Evolutionary conservation across 2,113 vertebrate genomes (phyloP).

Genomic region (Oncorhynchus nerka): DNA sequence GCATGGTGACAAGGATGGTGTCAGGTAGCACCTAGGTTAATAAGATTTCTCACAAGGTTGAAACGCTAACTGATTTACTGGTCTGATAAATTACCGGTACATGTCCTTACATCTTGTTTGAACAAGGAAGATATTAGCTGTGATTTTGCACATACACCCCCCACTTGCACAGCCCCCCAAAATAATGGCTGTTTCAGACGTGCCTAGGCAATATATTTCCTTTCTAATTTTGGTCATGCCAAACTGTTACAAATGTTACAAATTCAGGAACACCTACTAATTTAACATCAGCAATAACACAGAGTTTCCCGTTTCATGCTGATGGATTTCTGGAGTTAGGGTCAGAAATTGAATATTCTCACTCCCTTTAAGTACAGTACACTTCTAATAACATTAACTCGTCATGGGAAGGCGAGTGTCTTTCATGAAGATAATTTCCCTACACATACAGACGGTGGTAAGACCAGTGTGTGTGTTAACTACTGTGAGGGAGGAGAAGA

Average conservation of each 20-base stretch:
- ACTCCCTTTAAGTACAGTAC: slow-evolving; percentile 11
- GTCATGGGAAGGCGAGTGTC: slow-evolving; percentile 13
- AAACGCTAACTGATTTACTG: slow-evolving; percentile 31
- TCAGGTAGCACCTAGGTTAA: slow-evolving; percentile 50
- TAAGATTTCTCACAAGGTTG: slow-evolving; percentile 45
- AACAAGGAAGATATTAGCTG: slow-evolving; percentile 41
- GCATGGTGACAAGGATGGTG: slow-evolving; percentile 30
- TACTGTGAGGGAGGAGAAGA: slow-evolving; percentile 1
- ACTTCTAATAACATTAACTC: slow-evolving; percentile 32
- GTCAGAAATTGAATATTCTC: neutral
- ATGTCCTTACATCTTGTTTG: slow-evolving; percentile 35
- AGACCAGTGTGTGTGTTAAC: neutral
- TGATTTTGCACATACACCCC: slow-evolving; percentile 19
- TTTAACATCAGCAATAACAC: neutral
- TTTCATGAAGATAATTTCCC: slow-evolving; percentile 36
- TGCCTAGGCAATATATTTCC: slow-evolving; percentile 23
- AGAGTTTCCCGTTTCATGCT: slow-evolving; percentile 28
- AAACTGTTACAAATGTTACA: neutral
- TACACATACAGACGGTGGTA: slow-evolving; percentile 7
- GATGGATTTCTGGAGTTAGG: slow-evolving; percentile 21
- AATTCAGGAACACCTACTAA: neutral
- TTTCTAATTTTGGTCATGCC: slow-evolving; percentile 3
- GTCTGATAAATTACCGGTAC: slow-evolving; percentile 19
- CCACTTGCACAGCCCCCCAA: neutral
- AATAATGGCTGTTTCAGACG: slow-evolving; percentile 16